A percentile compares a stretch with the other conserved stretches of the same genome.
Evolutionary conservation across 2,797 vertebrate species (phyloP).

Genomic region (Ctenosaura bakeri): DNA sequence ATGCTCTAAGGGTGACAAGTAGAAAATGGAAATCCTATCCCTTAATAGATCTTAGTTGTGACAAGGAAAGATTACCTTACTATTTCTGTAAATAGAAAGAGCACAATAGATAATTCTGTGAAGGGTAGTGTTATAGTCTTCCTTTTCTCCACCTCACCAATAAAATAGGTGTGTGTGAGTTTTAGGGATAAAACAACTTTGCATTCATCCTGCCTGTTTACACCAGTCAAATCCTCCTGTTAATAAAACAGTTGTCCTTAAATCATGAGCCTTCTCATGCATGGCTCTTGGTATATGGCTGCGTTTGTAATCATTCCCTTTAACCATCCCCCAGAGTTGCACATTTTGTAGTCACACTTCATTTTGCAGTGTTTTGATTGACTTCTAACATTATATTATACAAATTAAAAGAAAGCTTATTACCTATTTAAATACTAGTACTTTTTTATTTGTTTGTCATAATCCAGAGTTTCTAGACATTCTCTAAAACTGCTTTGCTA

Average conservation of each 20-base stretch:
- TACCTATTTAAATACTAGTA: constrained; percentile 54
- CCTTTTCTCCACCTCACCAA: no score
- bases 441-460: constrained; percentile 70
- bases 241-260: constrained; percentile 30
- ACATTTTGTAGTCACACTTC: constrained; percentile 69
- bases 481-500: constrained; percentile 41
- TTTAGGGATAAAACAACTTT: constrained; percentile 43
- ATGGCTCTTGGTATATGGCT: constrained; percentile 72
- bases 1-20: constrained; percentile 32
- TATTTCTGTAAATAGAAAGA: constrained; percentile 29
- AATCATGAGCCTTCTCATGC: constrained; percentile 55
- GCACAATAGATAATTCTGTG: background rate
- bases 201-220: constrained; percentile 12
- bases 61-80: constrained; percentile 4
- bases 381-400: constrained; percentile 68
- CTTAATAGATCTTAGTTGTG: constrained; percentile 2
- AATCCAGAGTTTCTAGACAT: constrained; percentile 55
- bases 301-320: constrained; percentile 63
- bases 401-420: constrained; percentile 40
- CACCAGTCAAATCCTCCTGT: constrained; percentile 13
- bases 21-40: background rate
- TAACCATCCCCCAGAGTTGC: constrained; percentile 33
- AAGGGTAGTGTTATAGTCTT: background rate
- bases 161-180: background rate
- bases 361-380: constrained; percentile 63